Conservation (phyloP, 2,113 vertebrate species). For the Glaucomys volans region DNA sequence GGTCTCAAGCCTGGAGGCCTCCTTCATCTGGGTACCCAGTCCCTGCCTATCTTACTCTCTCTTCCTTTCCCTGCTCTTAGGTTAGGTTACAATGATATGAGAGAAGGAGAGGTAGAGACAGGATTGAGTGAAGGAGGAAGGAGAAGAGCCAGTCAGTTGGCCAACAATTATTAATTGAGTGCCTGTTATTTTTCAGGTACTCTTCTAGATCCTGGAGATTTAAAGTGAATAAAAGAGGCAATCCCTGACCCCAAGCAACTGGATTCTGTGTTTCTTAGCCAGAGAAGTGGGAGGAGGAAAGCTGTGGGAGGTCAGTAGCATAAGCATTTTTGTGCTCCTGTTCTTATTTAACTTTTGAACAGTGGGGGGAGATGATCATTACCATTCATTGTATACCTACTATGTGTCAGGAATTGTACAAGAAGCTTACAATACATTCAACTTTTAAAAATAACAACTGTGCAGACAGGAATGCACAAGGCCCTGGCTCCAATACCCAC, state of each 20-base stretch:
- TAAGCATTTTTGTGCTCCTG: not conserved
- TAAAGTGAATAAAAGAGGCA: not conserved
- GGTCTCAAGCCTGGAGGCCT: not conserved
- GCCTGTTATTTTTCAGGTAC: not conserved
- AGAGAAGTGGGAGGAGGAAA: not conserved
- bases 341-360: slow-evolving; percentile 41
- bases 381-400: not conserved
- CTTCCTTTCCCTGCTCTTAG: not conserved
- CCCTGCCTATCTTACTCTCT: not conserved
- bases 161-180: not conserved
- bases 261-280: not conserved
- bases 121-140: not conserved
- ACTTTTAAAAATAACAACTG: not conserved
- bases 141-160: not conserved
- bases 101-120: not conserved
- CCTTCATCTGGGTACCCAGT: not conserved
- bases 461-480: not conserved
- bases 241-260: not conserved
- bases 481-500: not conserved
- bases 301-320: not conserved
- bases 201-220: not conserved
- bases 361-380: not conserved
- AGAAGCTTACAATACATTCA: slow-evolving; percentile 14
- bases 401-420: not conserved
- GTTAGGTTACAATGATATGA: not conserved